Evolutionary conservation across 1,140 invertebrate genomes (phyloP).

Genomic region (Schmidtea mediterranea): DNA sequence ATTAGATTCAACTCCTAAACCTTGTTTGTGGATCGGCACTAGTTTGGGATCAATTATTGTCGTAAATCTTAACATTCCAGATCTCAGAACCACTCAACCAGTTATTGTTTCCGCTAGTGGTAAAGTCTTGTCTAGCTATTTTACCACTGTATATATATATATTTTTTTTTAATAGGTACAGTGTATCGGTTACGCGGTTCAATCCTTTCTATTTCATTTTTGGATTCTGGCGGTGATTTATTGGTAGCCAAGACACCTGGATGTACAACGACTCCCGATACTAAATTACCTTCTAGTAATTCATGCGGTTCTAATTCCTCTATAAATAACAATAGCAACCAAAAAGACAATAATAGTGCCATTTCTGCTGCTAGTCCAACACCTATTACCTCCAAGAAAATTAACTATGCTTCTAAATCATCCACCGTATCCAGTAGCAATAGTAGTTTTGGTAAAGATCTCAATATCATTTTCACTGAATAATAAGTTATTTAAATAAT

Average conservation of each 20-base stretch:
- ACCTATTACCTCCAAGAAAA: too few species aligned
- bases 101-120: conserved; percentile 63
- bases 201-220: conserved; percentile 68
- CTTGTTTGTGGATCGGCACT: conserved; percentile 79
- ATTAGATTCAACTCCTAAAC: conserved; percentile 40
- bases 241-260: neutral
- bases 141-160: neutral
- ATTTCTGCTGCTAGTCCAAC: too few species aligned
- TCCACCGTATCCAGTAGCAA: too few species aligned
- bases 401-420: too few species aligned
- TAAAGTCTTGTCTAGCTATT: conserved; percentile 32
- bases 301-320: too few species aligned
- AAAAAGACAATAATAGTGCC: too few species aligned
- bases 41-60: conserved; percentile 73
- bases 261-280: neutral
- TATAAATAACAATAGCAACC: too few species aligned
- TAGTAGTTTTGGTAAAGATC: too few species aligned
- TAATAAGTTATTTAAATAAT: too few species aligned
- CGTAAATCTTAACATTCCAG: conserved; percentile 56
- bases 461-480: too few species aligned
- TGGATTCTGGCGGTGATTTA: conserved; percentile 54
- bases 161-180: conserved; percentile 37
- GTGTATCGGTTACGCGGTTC: conserved; percentile 74
- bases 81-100: conserved; percentile 49
- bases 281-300: too few species aligned